Conservation (phyloP, 2,888 invertebrate genomes). For the Eupelmus urozonus region DNA sequence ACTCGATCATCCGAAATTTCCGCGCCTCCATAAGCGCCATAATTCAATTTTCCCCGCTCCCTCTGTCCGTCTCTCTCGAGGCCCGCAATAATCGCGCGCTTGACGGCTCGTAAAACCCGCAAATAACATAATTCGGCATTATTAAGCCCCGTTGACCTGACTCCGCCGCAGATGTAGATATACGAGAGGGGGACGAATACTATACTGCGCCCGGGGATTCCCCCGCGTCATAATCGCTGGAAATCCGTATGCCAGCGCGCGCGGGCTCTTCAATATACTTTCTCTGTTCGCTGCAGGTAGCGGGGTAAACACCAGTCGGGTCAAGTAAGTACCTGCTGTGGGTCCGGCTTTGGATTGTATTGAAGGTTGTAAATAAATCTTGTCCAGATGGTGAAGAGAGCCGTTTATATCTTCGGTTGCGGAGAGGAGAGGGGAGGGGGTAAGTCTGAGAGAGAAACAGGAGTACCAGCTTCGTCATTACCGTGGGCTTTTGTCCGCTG, state of each 20-base stretch:
- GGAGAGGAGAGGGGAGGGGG: no score
- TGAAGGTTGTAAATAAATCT: constrained; percentile 63
- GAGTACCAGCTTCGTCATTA: no score
- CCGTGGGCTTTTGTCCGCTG: no score
- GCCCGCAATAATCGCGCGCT: neutral
- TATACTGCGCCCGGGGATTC: constrained; percentile 18
- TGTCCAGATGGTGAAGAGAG: constrained; percentile 65
- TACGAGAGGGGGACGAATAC: neutral
- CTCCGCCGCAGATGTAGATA: neutral
- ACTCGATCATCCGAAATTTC: no score
- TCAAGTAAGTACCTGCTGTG: constrained; percentile 66
- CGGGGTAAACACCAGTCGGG: constrained; percentile 54
- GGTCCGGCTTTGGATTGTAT: constrained; percentile 29
- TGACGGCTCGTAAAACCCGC: constrained; percentile 5
- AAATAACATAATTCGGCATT: constrained; percentile 56
- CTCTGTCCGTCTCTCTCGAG: neutral
- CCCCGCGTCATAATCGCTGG: constrained; percentile 51
- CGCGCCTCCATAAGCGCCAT: neutral
- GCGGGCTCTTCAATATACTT: constrained; percentile 58
- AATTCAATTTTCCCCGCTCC: neutral
- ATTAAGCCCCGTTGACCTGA: constrained; percentile 38
- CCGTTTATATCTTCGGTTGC: no score
- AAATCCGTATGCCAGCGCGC: constrained; percentile 29
- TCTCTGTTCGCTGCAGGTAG: constrained; percentile 55
- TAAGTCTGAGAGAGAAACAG: no score